Conservation (phyloP, 2,113 vertebrate species). For the Danio rerio region DNA sequence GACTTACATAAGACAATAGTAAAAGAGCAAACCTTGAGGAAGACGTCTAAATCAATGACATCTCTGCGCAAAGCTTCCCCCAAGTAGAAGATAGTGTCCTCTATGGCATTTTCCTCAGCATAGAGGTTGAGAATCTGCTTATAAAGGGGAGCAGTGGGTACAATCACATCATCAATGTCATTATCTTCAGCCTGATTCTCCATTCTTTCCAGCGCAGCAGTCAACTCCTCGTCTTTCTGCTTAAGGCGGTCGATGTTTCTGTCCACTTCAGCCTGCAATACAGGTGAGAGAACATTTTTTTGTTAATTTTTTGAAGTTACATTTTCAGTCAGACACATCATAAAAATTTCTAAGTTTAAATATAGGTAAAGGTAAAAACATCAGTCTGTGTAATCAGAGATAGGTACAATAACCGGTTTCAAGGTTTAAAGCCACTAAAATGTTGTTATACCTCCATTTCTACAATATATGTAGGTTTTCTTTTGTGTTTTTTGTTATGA, state of each 20-base stretch:
- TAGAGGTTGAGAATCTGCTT: constrained; percentile 98
- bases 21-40: constrained; percentile 87
- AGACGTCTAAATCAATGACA: constrained; percentile 97
- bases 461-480: no score
- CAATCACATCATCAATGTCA: constrained; percentile 97
- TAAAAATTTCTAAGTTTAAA: no score
- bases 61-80: constrained; percentile 93
- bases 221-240: constrained; percentile 96
- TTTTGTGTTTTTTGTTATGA: no score
- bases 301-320: no score
- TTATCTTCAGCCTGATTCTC: constrained; percentile 97
- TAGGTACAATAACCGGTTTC: no score
- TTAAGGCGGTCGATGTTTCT: constrained; percentile 94
- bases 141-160: constrained; percentile 96
- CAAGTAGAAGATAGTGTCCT: constrained; percentile 98
- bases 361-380: no score
- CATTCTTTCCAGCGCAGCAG: constrained; percentile 95
- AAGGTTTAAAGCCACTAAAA: no score
- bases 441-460: no score
- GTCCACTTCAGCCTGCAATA: constrained; percentile 89
- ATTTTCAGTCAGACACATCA: no score
- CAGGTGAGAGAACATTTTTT: no score
- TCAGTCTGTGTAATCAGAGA: no score
- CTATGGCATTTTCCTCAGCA: constrained; percentile 97
- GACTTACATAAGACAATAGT: not conserved